These are phyloP conservation scores for Corythornis madagascariensis DNA, from an alignment of 2,113 vertebrate genomes.

Conservation along the genomic window DNA sequence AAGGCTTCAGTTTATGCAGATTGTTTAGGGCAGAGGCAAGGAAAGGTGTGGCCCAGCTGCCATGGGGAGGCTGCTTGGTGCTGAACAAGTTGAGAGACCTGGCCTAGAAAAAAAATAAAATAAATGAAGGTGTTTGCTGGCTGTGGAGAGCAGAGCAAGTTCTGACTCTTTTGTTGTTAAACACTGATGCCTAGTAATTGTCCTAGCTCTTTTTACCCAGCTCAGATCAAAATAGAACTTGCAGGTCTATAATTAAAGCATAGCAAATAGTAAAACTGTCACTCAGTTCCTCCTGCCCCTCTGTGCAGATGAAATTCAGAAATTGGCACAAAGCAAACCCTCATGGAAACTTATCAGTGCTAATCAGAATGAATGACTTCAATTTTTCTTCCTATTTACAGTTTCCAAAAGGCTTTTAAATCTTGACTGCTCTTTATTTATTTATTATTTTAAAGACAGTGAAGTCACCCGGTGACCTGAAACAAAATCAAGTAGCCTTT, in stretches of 20 bases:
- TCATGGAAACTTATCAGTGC: not conserved
- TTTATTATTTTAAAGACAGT: not conserved
- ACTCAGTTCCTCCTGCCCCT: not conserved
- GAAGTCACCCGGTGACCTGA: not conserved
- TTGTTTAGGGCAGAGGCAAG: not conserved
- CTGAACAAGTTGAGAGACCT: not conserved
- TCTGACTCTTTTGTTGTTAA: not conserved
- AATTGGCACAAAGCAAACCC: not conserved
- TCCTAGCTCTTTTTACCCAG: not conserved
- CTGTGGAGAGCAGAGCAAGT: not conserved
- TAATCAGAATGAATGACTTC: not conserved
- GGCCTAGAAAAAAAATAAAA: not conserved
- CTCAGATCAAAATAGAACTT: not conserved
- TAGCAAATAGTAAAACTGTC: not conserved
- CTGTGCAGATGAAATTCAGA: not conserved
- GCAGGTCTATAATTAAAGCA: not conserved
- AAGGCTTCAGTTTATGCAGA: fast-evolving
- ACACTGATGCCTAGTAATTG: not conserved
- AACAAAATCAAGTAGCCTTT: not conserved
- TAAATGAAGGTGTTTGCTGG: fast-evolving
- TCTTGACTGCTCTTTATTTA: not conserved
- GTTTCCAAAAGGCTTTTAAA: not conserved
- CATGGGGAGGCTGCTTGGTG: not conserved
- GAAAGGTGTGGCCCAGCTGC: not conserved
- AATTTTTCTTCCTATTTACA: not conserved